Conservation (phyloP, 1,140 invertebrate genomes). For the Drosophila sulfurigaster region DNA sequence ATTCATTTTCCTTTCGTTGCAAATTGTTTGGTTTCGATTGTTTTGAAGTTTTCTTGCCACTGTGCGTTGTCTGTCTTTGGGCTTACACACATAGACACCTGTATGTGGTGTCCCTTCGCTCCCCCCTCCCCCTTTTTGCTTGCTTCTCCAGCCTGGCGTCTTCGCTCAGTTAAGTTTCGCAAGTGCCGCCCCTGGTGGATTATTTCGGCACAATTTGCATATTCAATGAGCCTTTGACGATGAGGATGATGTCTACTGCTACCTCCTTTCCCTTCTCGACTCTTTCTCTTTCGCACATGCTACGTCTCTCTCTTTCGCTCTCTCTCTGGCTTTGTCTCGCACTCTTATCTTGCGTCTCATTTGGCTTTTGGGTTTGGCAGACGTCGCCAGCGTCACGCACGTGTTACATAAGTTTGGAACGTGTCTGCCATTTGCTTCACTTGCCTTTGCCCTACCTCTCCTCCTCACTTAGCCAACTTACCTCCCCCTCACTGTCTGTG, state of each 20-base stretch:
- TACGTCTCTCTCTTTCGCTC: background rate
- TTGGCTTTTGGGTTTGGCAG: constrained; percentile 13
- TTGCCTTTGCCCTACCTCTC: background rate
- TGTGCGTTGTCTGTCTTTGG: constrained; percentile 22
- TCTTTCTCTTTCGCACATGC: too few species aligned
- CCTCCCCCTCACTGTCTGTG: background rate
- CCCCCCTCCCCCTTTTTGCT: background rate
- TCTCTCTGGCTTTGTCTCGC: constrained; percentile 1
- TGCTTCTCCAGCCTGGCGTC: background rate
- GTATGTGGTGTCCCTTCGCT: background rate
- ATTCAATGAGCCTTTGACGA: constrained; percentile 73
- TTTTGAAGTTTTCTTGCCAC: background rate
- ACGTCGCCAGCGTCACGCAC: constrained; percentile 52
- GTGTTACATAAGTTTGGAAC: constrained; percentile 75
- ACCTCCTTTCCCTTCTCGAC: background rate
- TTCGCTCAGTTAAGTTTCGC: constrained; percentile 37
- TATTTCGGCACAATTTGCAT: constrained; percentile 81
- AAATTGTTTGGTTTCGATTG: background rate
- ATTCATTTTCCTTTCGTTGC: background rate
- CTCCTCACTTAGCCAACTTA: background rate
- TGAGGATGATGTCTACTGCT: constrained; percentile 21
- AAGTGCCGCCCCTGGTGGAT: constrained; percentile 43
- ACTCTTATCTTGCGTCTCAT: constrained; percentile 4
- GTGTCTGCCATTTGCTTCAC: constrained; percentile 53
- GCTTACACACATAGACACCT: constrained; percentile 25